phyloP scores from a whole-genome alignment of 2,113 vertebrate species.

The Numenius arquata region DNA sequence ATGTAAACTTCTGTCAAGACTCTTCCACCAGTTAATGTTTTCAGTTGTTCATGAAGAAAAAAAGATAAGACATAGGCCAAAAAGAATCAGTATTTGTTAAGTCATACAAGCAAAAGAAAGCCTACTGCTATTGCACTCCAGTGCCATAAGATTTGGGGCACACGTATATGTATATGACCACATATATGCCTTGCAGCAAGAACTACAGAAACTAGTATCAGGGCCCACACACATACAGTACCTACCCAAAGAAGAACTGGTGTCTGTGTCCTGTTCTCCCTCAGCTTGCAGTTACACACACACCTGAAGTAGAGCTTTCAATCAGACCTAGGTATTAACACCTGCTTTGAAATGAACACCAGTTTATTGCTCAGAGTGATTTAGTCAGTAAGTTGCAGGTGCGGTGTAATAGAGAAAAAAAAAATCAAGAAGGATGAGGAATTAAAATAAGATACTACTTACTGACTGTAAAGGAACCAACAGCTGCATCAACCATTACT shows the following conservation, averaged over 20 bases:
- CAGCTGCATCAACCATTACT: not conserved
- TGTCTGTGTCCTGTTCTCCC: slow-evolving; percentile 56
- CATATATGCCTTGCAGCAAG: not conserved
- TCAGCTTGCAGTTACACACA: slow-evolving; percentile 34
- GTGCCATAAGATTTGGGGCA: not conserved
- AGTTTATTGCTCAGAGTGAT: slow-evolving; percentile 60
- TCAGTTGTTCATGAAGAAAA: not conserved
- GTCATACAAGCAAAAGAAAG: not conserved
- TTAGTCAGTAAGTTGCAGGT: not conserved
- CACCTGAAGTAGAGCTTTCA: slow-evolving; percentile 47
- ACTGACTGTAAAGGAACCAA: not conserved
- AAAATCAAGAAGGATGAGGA: not conserved
- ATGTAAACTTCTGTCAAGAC: slow-evolving; percentile 29
- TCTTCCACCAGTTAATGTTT: not conserved
- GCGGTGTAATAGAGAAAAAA: not conserved
- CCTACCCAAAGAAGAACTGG: not conserved
- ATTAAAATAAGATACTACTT: not conserved
- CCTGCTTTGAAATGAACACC: slow-evolving; percentile 45
- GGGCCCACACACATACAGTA: not conserved
- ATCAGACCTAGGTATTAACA: slow-evolving; percentile 33
- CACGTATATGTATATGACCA: not conserved
- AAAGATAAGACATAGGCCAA: not conserved
- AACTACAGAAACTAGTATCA: slow-evolving; percentile 39
- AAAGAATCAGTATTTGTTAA: not conserved
- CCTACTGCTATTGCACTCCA: not conserved